Base-by-base conservation (phyloP, 2,888 invertebrate species). In the Dysmachus trigonus region DNA sequence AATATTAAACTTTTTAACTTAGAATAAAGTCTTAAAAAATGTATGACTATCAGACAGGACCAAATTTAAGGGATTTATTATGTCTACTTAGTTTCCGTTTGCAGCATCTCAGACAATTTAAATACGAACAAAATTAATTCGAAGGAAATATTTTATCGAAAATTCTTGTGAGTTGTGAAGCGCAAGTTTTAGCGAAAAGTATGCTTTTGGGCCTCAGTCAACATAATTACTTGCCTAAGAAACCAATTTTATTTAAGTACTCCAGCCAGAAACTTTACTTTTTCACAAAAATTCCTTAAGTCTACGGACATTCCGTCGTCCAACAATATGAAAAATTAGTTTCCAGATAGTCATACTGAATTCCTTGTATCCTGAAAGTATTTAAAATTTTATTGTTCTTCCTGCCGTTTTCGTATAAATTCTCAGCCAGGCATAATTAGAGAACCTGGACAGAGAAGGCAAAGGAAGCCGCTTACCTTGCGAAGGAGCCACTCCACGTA, bases 401-500 rank as follows among this genome's bases (percentile, higher is more conserved):
- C 62, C 10, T 62, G 22, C 62, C 27, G n/a, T n/a, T 7, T 3
- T 27, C 27, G 62, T 22, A 62, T 10, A 27, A 62, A 62, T 10
- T 10, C n/a, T n/a, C 27, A 18, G 22, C 62, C 27, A 27, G 62
- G 76, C 35, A 79, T 53, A 81, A 81, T 33, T 53, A 81, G 53
- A 81, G 53, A 81, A 35, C 13, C 22, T 18, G 27, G 53, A 62
- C n/a, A n/a, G n/a, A 8, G 5, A 81, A 35, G n/a, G 18, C 5
- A 81, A 35, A 62, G 51, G 53, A 81, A 62, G 18, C 53, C 15
- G 31, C n/a, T 33, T 30, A 53, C 53, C 53, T 33, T 7, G 18
- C 18, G 10, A 53, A 81, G 30, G 51, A 53, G 81, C 62, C 62
- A 81, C 33, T 53, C 33, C 81, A 62, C 81, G 31, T 81, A 81